Percentiles rank a stretch among this genome's conserved stretches.
phyloP scores from a whole-genome alignment of 2,888 invertebrate species.

The Amphimallon solstitiale region DNA sequence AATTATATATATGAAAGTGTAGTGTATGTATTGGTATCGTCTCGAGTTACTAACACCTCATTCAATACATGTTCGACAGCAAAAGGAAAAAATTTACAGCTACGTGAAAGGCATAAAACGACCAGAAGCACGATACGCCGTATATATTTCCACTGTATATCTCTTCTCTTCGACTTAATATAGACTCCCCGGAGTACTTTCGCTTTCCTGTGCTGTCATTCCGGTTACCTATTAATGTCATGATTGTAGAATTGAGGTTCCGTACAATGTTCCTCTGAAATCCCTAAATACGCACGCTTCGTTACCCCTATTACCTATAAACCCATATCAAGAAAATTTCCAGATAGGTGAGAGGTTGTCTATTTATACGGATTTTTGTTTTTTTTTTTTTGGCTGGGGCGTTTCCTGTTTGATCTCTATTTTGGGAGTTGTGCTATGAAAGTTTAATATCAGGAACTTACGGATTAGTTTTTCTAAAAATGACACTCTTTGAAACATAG shows the following conservation, averaged over 20 bases:
- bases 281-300: conserved; percentile 24
- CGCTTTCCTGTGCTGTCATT: conserved; percentile 22
- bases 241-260: conserved; percentile 25
- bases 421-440: background rate
- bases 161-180: conserved; percentile 12
- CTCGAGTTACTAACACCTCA: background rate
- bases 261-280: conserved; percentile 16
- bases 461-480: too few species aligned
- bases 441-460: too few species aligned
- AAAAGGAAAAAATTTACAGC: background rate
- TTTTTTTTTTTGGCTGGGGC: background rate
- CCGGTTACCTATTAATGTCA: conserved; percentile 37
- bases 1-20: too few species aligned
- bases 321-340: conserved; percentile 22
- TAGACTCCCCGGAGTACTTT: conserved; percentile 10
- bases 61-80: background rate
- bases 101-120: conserved; percentile 2
- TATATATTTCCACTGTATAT: conserved; percentile 20
- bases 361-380: conserved; percentile 13
- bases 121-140: conserved; percentile 3
- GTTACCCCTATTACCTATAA: conserved; percentile 18
- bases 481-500: too few species aligned
- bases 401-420: background rate
- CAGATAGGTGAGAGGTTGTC: conserved; percentile 8
- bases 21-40: background rate